phyloP scores from a whole-genome alignment of 2,113 vertebrate species.

The Butorides virescens region DNA sequence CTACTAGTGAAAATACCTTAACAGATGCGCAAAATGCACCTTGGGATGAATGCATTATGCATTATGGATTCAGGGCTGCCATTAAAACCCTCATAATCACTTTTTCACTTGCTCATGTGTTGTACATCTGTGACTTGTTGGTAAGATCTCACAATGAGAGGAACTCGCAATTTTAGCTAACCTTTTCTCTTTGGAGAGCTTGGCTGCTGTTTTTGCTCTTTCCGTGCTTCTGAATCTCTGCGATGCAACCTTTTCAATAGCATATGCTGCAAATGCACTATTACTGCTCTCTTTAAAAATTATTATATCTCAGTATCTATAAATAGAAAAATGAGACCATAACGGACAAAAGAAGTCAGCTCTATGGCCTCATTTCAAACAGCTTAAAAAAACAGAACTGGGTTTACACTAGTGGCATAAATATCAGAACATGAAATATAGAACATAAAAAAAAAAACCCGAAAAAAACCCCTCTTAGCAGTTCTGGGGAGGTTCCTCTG shows the following conservation, averaged over 20 bases:
- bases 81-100: slow-evolving; percentile 30
- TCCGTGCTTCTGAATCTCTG: not conserved
- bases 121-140: slow-evolving; percentile 28
- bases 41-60: slow-evolving; percentile 24
- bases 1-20: slow-evolving; percentile 29
- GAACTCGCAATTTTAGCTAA: not conserved
- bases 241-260: not conserved
- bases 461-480: not conserved
- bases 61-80: slow-evolving; percentile 16
- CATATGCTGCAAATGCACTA: not conserved
- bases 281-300: not conserved
- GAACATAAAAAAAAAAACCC: not conserved
- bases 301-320: not conserved
- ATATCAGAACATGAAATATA: not conserved
- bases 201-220: not conserved
- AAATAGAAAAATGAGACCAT: not conserved
- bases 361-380: not conserved
- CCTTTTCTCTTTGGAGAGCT: not conserved
- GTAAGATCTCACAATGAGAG: not conserved
- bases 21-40: slow-evolving; percentile 43
- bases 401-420: not conserved
- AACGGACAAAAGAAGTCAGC: not conserved
- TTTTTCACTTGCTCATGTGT: slow-evolving; percentile 37
- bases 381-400: not conserved
- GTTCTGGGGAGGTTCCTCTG: not conserved